A percentile compares a stretch with the other conserved stretches of the same genome.
These are phyloP conservation scores for Synergus itoensis DNA, from an alignment of 2,888 invertebrate genomes.

Conservation along the genomic window DNA sequence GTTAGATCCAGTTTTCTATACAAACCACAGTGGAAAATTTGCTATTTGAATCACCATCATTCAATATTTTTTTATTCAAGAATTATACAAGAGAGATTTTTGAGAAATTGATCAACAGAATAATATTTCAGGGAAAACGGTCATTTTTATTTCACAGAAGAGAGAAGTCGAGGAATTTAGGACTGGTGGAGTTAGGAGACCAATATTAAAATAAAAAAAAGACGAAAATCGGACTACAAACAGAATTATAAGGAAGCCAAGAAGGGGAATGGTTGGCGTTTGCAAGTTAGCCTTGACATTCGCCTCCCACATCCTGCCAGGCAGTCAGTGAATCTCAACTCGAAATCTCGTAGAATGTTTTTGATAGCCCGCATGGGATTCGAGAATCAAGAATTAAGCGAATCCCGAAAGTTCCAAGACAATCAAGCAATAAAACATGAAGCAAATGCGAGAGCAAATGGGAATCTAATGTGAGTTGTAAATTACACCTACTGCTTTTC, in stretches of 20 bases:
- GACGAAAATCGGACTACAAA: conserved; percentile 63
- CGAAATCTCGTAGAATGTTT: conserved; percentile 17
- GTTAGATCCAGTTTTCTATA: too few species aligned
- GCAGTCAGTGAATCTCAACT: conserved; percentile 61
- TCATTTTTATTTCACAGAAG: conserved; percentile 30
- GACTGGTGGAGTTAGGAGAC: conserved; percentile 5
- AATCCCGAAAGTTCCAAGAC: not conserved
- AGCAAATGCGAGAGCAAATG: not conserved
- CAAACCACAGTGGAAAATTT: not conserved
- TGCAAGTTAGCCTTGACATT: conserved; percentile 68
- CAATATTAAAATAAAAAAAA: conserved; percentile 56
- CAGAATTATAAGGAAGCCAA: conserved; percentile 56
- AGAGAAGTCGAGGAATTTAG: conserved; percentile 36
- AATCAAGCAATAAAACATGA: not conserved
- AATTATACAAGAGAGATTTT: not conserved
- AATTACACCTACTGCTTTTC: too few species aligned
- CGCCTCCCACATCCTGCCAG: conserved; percentile 69
- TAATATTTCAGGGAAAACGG: not conserved
- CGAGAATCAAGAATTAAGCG: not conserved
- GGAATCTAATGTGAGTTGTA: too few species aligned
- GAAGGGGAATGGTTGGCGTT: conserved; percentile 53
- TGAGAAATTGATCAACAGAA: not conserved
- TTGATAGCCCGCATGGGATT: not conserved
- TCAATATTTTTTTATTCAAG: not conserved
- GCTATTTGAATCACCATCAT: not conserved